phyloP scores from a whole-genome alignment of 92 coral and sea anemone genomes.

The Porites divaricata region DNA sequence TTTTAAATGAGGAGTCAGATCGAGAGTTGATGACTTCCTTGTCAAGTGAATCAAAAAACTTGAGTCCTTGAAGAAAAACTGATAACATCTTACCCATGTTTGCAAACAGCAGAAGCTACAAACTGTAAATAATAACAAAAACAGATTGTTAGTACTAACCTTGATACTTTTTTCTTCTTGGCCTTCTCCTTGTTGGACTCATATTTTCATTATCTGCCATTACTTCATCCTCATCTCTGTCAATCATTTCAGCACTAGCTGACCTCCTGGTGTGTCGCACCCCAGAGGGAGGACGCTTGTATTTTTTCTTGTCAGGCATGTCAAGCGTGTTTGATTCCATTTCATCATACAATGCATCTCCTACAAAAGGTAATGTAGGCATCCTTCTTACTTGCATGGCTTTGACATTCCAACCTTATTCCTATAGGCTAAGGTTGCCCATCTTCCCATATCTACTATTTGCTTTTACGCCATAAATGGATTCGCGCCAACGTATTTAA shows the following conservation, averaged over 20 bases:
- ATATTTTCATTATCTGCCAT: constrained; percentile 68
- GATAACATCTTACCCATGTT: too few relatives aligned
- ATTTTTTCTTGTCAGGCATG: constrained; percentile 68
- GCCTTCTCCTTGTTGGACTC: constrained; percentile 84
- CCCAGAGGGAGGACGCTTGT: constrained; percentile 80
- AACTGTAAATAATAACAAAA: not conserved
- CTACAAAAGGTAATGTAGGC: constrained; percentile 26
- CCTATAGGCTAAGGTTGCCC: too few relatives aligned
- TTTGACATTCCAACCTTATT: too few relatives aligned
- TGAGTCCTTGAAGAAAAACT: too few relatives aligned
- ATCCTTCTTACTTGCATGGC: too few relatives aligned
- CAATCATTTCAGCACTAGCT: constrained; percentile 91
- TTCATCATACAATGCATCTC: constrained; percentile 70
- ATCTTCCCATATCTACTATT: too few relatives aligned
- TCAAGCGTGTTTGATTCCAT: constrained; percentile 66
- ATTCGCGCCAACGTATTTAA: too few relatives aligned
- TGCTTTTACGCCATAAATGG: too few relatives aligned
- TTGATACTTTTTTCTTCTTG: constrained; percentile 75
- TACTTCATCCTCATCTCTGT: constrained; percentile 63
- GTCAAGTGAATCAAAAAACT: too few relatives aligned
- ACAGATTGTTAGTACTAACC: constrained; percentile 37
- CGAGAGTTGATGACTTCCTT: too few relatives aligned
- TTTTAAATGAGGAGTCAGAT: too few relatives aligned
- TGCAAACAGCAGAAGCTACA: not conserved
- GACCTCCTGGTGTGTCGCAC: constrained; percentile 78